phyloP scores from a whole-genome alignment of 2,113 vertebrate genomes.

The Steatornis caripensis region DNA sequence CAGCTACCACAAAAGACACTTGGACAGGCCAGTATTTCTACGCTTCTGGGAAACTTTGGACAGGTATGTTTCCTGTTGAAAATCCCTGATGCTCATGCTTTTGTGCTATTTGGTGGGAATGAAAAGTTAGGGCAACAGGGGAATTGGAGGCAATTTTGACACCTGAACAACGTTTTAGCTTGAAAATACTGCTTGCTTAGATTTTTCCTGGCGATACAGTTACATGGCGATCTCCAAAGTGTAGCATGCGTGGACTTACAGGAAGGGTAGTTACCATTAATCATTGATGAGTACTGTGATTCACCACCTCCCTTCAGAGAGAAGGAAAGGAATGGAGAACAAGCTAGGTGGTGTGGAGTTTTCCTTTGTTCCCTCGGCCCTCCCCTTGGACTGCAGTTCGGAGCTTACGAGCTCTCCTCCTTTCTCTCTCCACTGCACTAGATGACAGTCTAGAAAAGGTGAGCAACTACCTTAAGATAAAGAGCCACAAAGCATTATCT shows the following conservation, averaged over 20 bases:
- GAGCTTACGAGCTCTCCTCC: neutral
- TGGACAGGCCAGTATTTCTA: constrained; percentile 94
- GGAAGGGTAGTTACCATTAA: neutral
- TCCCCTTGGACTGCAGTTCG: neutral
- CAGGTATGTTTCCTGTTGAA: constrained; percentile 74
- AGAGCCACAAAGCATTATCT: neutral
- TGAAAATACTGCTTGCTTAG: neutral
- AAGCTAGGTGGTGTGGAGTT: neutral
- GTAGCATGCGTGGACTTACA: neutral
- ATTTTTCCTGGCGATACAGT: neutral
- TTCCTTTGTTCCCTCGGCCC: neutral
- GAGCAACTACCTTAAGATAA: neutral
- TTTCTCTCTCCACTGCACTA: neutral
- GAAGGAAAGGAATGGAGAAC: neutral
- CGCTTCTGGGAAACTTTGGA: constrained; percentile 98
- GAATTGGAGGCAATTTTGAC: neutral
- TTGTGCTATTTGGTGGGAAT: neutral
- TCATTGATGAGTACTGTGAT: neutral
- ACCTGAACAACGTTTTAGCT: neutral
- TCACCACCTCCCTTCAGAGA: neutral
- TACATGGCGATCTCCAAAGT: neutral
- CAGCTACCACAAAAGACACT: constrained; percentile 94
- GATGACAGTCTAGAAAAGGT: neutral
- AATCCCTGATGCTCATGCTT: neutral
- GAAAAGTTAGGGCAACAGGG: neutral